Conservation (phyloP, 2,797 vertebrate genomes). For the Neopelma chrysocephalum region DNA sequence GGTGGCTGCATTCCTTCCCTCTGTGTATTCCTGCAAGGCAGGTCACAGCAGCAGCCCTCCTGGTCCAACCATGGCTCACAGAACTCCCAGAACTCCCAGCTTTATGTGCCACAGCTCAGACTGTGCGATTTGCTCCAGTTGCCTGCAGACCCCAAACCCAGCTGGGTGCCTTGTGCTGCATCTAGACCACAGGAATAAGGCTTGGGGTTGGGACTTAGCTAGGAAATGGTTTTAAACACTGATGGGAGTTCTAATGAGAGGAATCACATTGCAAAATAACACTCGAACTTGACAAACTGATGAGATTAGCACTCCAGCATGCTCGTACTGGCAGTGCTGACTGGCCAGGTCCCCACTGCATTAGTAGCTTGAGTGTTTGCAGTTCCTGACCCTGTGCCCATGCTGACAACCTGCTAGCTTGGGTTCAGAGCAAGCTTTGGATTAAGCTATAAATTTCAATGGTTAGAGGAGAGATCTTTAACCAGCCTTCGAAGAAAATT, state of each 20-base stretch:
- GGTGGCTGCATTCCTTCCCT: conserved; percentile 50
- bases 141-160: neutral
- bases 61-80: neutral
- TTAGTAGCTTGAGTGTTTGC: neutral
- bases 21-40: conserved; percentile 57
- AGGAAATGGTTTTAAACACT: neutral
- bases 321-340: neutral
- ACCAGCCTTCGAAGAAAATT: neutral
- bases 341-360: neutral
- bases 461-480: neutral
- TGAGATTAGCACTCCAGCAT: neutral
- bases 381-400: neutral
- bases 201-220: neutral
- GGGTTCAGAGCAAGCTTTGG: neutral
- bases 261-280: neutral
- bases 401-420: neutral
- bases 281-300: neutral
- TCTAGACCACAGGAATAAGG: neutral
- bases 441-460: neutral
- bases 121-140: neutral
- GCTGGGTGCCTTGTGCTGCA: neutral
- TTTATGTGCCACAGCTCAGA: neutral
- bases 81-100: fast-evolving
- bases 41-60: neutral
- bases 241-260: neutral